phyloP scores from a whole-genome alignment of 1,140 invertebrate species.

The Amphibalanus amphitrite region DNA sequence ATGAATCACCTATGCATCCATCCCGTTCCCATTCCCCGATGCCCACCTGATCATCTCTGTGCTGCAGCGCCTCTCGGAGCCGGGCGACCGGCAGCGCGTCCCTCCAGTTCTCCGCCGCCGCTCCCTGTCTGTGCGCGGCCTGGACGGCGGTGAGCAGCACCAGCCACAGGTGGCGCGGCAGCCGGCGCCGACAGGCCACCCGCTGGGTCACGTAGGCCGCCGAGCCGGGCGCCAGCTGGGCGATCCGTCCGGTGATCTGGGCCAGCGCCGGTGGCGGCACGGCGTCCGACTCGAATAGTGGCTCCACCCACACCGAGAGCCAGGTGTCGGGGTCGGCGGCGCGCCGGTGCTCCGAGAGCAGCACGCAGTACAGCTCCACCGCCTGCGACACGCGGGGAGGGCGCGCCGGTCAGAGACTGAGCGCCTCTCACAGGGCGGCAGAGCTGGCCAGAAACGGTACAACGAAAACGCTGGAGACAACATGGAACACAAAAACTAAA shows the following conservation, averaged over 20 bases:
- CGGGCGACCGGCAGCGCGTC: neutral
- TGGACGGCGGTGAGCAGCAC: neutral
- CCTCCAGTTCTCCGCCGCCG: neutral
- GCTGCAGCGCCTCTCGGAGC: neutral
- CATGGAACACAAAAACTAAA: no score
- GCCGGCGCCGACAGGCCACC: neutral
- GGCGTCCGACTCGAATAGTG: neutral
- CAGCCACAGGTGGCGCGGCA: slow-evolving; percentile 1
- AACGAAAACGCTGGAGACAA: no score
- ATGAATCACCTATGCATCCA: no score
- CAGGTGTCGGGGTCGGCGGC: neutral
- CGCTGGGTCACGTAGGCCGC: neutral
- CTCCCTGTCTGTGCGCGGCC: neutral
- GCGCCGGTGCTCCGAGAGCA: neutral
- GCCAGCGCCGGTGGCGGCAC: neutral
- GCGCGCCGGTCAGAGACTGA: no score
- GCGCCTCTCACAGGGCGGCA: no score
- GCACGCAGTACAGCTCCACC: neutral
- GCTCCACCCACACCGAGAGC: neutral
- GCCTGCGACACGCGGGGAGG: neutral
- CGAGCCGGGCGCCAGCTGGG: neutral
- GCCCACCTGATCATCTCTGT: neutral
- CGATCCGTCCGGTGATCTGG: neutral
- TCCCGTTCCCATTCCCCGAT: neutral
- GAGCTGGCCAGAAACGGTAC: no score